These are phyloP conservation scores for Plebejus anna DNA, from an alignment of 2,888 invertebrate species.

Conservation along the genomic window DNA sequence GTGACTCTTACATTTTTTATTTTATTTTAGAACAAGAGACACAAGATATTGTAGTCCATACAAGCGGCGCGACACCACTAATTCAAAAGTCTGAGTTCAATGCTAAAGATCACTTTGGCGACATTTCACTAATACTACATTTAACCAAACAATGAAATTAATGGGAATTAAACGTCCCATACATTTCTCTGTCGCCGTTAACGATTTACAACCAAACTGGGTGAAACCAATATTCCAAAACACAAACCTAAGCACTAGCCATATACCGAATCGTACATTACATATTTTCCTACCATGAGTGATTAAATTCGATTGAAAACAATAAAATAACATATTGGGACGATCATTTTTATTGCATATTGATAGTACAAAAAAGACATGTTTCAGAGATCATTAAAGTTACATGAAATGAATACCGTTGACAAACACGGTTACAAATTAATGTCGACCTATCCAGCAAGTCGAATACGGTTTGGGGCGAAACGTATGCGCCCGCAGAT, in stretches of 20 bases:
- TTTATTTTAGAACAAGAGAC: not conserved
- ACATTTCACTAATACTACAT: constrained; percentile 5
- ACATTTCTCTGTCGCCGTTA: constrained; percentile 6
- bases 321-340: constrained; percentile 21
- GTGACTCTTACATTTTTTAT: not conserved
- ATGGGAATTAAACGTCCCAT: not conserved
- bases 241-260: constrained; percentile 27
- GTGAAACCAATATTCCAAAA: constrained; percentile 21
- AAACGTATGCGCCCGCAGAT: not conserved
- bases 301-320: constrained; percentile 23
- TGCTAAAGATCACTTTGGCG: constrained; percentile 9
- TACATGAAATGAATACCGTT: constrained; percentile 24
- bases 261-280: constrained; percentile 21
- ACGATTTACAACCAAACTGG: not conserved
- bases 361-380: constrained; percentile 19
- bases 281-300: not conserved
- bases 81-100: not conserved
- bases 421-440: constrained; percentile 16
- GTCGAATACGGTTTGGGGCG: constrained; percentile 15
- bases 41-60: not conserved
- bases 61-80: constrained; percentile 11
- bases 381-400: constrained; percentile 26
- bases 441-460: constrained; percentile 24
- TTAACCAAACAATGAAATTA: not conserved
- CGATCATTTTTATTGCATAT: constrained; percentile 23